A percentile compares a stretch with the other conserved stretches of the same genome.
These are phyloP conservation scores for Ephialtes manifestator DNA, from an alignment of 2,888 invertebrate genomes.

Conservation along the genomic window DNA sequence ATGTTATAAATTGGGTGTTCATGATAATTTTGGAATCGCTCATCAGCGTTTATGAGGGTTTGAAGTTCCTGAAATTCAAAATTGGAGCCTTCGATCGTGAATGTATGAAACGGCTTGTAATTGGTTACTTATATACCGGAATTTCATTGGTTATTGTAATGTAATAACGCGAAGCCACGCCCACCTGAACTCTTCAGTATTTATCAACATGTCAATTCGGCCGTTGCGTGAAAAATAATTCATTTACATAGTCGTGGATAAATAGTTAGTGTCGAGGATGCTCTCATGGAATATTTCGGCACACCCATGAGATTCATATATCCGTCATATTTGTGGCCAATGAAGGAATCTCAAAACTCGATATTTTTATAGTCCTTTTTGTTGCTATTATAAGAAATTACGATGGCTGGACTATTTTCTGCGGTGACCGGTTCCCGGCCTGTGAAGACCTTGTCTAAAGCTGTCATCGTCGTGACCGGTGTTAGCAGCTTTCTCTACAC, in stretches of 20 bases:
- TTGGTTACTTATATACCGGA: constrained; percentile 1
- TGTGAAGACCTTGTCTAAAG: constrained; percentile 68
- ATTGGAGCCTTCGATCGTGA: background rate
- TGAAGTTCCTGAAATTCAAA: background rate
- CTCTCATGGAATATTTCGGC: constrained; percentile 22
- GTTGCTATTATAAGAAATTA: constrained; percentile 6
- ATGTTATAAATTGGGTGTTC: background rate
- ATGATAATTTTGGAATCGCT: background rate
- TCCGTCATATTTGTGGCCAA: background rate
- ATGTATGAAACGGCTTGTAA: background rate
- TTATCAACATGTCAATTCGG: constrained; percentile 51
- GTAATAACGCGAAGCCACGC: background rate
- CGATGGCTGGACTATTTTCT: constrained; percentile 44
- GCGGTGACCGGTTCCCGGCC: constrained; percentile 8
- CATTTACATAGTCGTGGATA: constrained; percentile 18
- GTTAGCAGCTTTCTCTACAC: constrained; percentile 86
- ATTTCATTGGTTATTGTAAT: constrained; percentile 13
- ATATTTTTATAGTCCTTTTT: background rate
- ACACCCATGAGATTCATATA: constrained; percentile 9
- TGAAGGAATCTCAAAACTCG: background rate
- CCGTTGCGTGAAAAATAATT: constrained; percentile 5
- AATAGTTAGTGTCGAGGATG: constrained; percentile 39
- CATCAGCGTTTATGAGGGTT: background rate
- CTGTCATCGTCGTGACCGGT: constrained; percentile 83
- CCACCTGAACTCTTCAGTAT: constrained; percentile 18